Conservation (phyloP, 2,797 vertebrate species). For the Enteromius viviparus region DNA sequence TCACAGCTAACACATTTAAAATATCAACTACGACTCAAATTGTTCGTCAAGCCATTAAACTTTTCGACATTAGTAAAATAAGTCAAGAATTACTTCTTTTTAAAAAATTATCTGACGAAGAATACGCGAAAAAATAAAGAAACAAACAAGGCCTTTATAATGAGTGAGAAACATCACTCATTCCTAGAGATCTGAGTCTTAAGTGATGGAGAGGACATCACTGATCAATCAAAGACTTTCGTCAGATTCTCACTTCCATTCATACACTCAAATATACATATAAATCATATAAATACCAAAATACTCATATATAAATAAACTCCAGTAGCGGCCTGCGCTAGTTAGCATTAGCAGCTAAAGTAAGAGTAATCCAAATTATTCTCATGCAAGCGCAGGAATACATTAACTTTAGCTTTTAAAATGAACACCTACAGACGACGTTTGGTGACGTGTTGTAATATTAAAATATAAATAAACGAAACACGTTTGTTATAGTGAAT, state of each 20-base stretch:
- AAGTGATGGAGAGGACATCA: slow-evolving; percentile 18
- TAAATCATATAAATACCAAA: background rate
- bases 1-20: slow-evolving; percentile 26
- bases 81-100: background rate
- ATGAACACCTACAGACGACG: background rate
- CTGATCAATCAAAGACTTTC: background rate
- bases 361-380: background rate
- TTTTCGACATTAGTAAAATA: background rate
- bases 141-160: slow-evolving; percentile 10
- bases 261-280: background rate
- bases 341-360: slow-evolving; percentile 47
- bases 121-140: background rate
- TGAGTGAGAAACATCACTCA: slow-evolving; percentile 34
- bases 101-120: background rate
- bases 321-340: slow-evolving; percentile 36
- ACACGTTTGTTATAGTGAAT: background rate
- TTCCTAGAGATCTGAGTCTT: background rate
- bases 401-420: background rate
- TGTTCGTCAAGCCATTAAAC: slow-evolving; percentile 22
- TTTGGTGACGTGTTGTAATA: background rate
- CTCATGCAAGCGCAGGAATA: background rate
- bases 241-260: background rate
- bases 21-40: background rate
- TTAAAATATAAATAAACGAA: background rate
- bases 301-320: background rate